These are phyloP conservation scores for Pagrus major DNA, from an alignment of 2,113 vertebrate species.

Conservation along the genomic window DNA sequence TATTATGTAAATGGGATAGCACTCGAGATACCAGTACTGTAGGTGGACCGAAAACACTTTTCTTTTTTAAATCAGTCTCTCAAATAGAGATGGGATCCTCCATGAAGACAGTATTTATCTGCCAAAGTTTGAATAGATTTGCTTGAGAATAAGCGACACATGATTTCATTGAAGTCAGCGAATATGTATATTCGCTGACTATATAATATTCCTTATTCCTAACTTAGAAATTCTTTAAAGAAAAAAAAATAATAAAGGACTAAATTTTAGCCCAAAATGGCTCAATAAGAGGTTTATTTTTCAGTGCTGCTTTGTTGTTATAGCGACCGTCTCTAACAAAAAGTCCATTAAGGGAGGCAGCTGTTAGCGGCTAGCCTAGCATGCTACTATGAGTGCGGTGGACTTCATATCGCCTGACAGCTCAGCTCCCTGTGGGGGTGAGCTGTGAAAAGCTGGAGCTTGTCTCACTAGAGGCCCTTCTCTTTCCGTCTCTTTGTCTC, in stretches of 20 bases:
- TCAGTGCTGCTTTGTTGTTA: constrained; percentile 15
- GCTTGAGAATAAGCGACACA: neutral
- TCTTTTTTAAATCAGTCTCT: neutral
- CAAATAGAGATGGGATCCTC: neutral
- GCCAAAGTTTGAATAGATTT: neutral
- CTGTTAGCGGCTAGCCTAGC: constrained; percentile 58
- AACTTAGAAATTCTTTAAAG: no score
- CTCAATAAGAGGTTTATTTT: neutral
- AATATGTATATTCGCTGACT: no score
- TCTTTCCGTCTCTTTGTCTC: constrained; percentile 61
- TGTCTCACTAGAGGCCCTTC: constrained; percentile 53
- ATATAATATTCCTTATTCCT: no score
- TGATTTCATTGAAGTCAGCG: neutral
- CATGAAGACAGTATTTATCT: neutral
- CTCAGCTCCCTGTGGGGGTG: constrained; percentile 47
- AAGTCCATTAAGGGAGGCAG: constrained; percentile 41
- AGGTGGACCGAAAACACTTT: neutral
- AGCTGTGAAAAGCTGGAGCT: constrained; percentile 65
- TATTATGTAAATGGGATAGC: neutral
- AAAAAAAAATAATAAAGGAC: neutral
- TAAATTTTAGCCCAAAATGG: neutral
- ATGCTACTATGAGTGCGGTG: constrained; percentile 37
- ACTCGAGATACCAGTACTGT: neutral
- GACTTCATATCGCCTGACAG: constrained; percentile 61
- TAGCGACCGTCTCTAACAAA: constrained; percentile 21